A percentile compares a stretch with the other conserved stretches of the same genome.
Conservation (phyloP, 2,113 vertebrate species). For the Mustelus asterias region DNA sequence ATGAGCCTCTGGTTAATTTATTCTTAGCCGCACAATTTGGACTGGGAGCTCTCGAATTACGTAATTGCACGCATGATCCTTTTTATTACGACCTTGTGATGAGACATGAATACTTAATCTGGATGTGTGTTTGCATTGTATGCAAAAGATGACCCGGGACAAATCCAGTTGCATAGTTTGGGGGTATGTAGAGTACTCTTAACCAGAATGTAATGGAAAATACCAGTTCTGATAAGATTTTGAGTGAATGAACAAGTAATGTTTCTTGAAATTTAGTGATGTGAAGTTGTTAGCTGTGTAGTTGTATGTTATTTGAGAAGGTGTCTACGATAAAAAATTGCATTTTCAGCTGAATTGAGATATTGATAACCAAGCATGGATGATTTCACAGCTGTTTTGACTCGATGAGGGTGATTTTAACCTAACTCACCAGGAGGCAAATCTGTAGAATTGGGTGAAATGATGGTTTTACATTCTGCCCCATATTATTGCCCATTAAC, state of each 20-base stretch:
- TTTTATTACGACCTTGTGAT: background rate
- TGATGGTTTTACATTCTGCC: background rate
- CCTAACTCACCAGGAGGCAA: no score
- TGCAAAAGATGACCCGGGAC: no score
- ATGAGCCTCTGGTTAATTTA: background rate
- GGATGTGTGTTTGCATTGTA: background rate
- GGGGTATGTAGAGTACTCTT: no score
- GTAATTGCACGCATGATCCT: background rate
- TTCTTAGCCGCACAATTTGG: background rate
- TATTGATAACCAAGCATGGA: background rate
- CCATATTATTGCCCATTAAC: background rate
- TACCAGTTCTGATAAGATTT: no score
- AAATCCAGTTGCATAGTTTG: no score
- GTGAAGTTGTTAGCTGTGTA: no score
- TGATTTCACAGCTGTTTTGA: background rate
- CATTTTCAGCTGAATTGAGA: background rate
- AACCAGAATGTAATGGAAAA: no score
- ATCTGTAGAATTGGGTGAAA: background rate
- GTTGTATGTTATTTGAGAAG: background rate
- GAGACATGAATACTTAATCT: background rate
- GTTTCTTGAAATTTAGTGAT: no score
- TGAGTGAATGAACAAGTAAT: no score
- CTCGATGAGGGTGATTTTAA: background rate
- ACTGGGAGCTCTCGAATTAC: background rate
- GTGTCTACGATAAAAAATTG: background rate